Evolutionary conservation across 2,113 vertebrate genomes (phyloP).

Genomic region (Eolophus roseicapilla): DNA sequence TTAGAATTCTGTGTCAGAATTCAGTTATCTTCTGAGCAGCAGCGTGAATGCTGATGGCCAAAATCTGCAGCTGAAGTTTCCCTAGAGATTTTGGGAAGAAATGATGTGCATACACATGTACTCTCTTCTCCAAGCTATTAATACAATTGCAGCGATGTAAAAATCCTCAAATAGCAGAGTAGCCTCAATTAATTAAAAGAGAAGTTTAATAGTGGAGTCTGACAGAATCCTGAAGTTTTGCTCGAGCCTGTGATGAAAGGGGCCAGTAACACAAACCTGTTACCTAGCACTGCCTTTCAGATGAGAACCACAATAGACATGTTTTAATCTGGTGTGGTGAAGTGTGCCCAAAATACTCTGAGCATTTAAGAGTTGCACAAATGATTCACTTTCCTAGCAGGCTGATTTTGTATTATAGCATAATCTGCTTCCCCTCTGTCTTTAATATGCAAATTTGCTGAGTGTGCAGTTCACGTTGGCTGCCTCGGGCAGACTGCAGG

Average conservation of each 20-base stretch:
- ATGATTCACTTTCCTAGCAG: slow-evolving; percentile 7
- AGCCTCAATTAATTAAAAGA: neutral
- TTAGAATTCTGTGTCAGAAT: neutral
- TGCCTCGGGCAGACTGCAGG: neutral
- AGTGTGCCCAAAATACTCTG: neutral
- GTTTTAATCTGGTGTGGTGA: neutral
- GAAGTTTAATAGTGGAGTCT: neutral
- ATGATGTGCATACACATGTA: neutral
- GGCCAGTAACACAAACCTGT: neutral
- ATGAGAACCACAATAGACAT: neutral
- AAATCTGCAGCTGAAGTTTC: neutral
- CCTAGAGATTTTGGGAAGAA: neutral
- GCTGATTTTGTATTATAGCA: slow-evolving; percentile 6
- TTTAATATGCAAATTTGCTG: slow-evolving; percentile 31
- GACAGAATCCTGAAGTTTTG: neutral
- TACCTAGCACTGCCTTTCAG: neutral
- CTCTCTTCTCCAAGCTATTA: neutral
- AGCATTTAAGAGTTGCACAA: neutral
- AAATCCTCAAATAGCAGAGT: neutral
- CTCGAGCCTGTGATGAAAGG: neutral
- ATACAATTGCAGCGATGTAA: neutral
- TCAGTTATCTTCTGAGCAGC: neutral
- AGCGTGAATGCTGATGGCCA: fast-evolving
- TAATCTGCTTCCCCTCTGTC: slow-evolving; percentile 25
- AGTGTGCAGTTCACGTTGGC: neutral